These are phyloP conservation scores for Pogonocherus hispidulus DNA, from an alignment of 2,888 invertebrate species.

Conservation along the genomic window DNA sequence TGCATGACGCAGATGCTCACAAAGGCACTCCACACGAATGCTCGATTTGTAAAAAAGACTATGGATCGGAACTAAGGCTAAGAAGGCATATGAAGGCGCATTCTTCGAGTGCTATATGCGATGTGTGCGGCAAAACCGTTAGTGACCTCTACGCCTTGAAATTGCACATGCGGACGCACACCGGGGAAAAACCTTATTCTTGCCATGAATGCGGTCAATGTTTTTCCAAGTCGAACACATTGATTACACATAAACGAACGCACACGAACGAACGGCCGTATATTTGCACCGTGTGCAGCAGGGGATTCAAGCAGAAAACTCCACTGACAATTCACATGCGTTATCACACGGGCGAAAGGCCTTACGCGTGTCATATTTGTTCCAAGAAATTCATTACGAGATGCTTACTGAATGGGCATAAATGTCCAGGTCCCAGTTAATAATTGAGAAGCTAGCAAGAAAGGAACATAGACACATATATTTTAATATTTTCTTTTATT, in stretches of 20 bases:
- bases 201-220: slow-evolving; percentile 72
- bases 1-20: too few relatives aligned
- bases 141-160: slow-evolving; percentile 56
- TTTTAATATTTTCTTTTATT: too few relatives aligned
- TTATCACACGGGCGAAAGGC: slow-evolving; percentile 48
- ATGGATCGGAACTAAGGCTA: too few relatives aligned
- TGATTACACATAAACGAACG: slow-evolving; percentile 70
- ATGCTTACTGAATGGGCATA: slow-evolving; percentile 55
- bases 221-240: slow-evolving; percentile 70
- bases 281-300: slow-evolving; percentile 63
- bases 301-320: slow-evolving; percentile 47
- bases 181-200: slow-evolving; percentile 71
- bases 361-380: slow-evolving; percentile 63
- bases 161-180: slow-evolving; percentile 67
- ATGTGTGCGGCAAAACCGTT: too few relatives aligned
- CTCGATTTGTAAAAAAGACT: too few relatives aligned
- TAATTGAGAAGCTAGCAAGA: too few relatives aligned
- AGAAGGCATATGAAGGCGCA: too few relatives aligned
- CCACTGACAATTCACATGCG: slow-evolving; percentile 64
- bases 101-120: too few relatives aligned
- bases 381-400: slow-evolving; percentile 54
- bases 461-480: too few relatives aligned
- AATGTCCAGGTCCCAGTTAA: slow-evolving; percentile 28
- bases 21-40: too few relatives aligned
- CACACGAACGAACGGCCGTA: slow-evolving; percentile 72